Conservation (phyloP, 2,888 invertebrate genomes). For the Torymus tubicola region DNA sequence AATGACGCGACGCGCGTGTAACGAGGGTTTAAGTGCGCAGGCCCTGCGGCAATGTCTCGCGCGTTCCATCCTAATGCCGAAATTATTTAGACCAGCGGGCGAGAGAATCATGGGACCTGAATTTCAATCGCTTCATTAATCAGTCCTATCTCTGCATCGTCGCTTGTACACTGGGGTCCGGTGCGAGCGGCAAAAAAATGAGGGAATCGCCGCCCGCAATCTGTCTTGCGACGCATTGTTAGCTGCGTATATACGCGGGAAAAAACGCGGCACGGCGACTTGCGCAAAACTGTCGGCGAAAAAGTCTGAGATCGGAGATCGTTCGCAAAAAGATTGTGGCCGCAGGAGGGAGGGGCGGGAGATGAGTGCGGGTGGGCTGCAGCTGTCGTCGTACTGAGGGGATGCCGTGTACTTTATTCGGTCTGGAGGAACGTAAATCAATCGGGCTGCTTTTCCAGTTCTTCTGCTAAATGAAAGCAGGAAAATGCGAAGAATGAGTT, state of each 20-base stretch:
- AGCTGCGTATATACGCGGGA: neutral
- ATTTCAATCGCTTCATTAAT: constrained; percentile 30
- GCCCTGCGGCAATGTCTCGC: neutral
- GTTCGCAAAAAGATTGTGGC: no score
- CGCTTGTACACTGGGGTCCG: neutral
- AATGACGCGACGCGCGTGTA: neutral
- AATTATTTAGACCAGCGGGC: neutral
- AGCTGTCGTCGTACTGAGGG: no score
- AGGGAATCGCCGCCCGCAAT: constrained; percentile 3
- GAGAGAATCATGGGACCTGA: neutral
- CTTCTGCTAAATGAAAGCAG: no score
- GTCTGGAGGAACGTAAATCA: no score
- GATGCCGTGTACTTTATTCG: no score
- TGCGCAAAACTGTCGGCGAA: neutral
- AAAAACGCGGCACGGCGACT: neutral
- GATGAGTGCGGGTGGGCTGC: no score
- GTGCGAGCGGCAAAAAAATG: neutral
- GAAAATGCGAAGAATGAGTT: no score
- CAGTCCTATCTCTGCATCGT: neutral
- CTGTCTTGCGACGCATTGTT: neutral
- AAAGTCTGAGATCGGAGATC: no score
- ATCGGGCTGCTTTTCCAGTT: no score
- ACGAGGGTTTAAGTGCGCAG: neutral
- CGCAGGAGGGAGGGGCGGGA: no score
- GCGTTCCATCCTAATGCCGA: neutral